Conservation (phyloP, 1,140 invertebrate species). For the Homalodisca vitripennis region DNA sequence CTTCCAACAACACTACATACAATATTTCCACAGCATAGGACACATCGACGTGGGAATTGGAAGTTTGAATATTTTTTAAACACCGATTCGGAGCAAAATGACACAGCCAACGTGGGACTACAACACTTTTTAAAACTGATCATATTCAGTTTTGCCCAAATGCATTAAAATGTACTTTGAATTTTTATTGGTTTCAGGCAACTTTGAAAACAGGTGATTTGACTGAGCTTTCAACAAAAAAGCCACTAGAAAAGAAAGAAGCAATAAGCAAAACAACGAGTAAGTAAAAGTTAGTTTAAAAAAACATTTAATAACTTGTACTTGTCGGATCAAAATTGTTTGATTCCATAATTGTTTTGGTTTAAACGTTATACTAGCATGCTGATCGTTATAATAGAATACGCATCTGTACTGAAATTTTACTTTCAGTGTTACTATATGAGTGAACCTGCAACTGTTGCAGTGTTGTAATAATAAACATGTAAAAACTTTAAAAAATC, state of each 20-base stretch:
- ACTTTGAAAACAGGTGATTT: conserved; percentile 4
- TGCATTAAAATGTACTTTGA: too few species aligned
- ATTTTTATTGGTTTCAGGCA: background rate
- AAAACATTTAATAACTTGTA: background rate
- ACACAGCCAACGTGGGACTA: too few species aligned
- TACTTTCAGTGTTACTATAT: background rate
- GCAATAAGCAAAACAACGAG: conserved; percentile 13
- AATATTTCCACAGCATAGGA: too few species aligned
- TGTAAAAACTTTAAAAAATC: too few species aligned
- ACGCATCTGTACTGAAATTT: background rate
- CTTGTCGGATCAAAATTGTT: background rate
- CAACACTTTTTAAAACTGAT: too few species aligned
- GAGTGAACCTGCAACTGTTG: too few species aligned
- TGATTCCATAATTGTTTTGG: background rate
- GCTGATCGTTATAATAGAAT: background rate
- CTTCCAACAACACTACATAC: too few species aligned
- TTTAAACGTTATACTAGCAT: background rate
- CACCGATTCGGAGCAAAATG: too few species aligned
- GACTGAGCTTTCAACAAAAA: conserved; percentile 1
- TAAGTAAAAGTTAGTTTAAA: background rate
- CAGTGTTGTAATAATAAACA: too few species aligned
- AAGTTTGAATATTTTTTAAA: too few species aligned
- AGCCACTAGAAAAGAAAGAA: conserved; percentile 20
- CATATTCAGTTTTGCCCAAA: too few species aligned
- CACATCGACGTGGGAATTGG: too few species aligned